These are phyloP conservation scores for Pachymerium ferrugineum DNA, from an alignment of 2,888 invertebrate species.

Conservation along the genomic window DNA sequence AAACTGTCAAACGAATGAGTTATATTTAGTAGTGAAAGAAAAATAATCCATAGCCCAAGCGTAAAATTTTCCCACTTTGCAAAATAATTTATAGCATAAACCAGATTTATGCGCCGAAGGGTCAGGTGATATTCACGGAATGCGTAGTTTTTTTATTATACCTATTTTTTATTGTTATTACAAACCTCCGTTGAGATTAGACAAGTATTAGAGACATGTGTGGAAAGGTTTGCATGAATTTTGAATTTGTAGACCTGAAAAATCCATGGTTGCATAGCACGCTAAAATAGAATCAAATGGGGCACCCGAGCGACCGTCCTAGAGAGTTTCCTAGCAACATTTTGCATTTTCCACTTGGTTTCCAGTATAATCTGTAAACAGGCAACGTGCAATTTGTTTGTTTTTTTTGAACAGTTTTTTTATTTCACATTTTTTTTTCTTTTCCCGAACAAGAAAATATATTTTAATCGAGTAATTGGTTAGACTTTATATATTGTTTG, in stretches of 20 bases:
- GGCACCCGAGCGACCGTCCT: conserved; percentile 6
- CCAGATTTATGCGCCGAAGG: too few species aligned
- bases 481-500: neutral
- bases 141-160: neutral
- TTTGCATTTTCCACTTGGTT: neutral
- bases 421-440: neutral
- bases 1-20: too few species aligned
- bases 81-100: too few species aligned
- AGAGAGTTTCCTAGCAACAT: conserved; percentile 2
- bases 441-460: neutral
- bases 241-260: neutral
- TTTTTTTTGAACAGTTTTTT: neutral
- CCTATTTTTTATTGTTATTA: neutral
- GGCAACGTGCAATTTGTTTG: conserved; percentile 4
- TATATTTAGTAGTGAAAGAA: too few species aligned
- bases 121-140: too few species aligned
- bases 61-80: too few species aligned
- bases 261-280: conserved; percentile 12
- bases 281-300: conserved; percentile 13
- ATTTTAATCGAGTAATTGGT: neutral
- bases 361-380: neutral
- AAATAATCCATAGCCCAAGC: too few species aligned
- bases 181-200: too few species aligned
- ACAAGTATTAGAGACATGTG: too few species aligned
- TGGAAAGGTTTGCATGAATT: neutral